Evolutionary conservation across 2,888 invertebrate species (phyloP).

Genomic region (Heliconius ismenius): DNA sequence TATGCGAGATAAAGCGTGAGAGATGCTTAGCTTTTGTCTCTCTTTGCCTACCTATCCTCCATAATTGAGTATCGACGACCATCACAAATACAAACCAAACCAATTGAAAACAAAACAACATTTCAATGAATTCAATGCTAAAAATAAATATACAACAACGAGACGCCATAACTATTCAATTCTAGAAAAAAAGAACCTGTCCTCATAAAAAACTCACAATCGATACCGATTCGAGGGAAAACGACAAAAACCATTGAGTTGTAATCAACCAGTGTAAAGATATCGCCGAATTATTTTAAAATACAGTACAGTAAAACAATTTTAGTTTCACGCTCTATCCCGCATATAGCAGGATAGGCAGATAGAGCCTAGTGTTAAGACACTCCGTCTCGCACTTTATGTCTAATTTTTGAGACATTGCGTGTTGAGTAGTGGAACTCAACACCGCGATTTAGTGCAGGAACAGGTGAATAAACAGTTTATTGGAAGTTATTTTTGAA

Average conservation of each 20-base stretch:
- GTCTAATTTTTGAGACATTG: background rate
- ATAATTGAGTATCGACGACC: background rate
- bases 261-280: constrained; percentile 15
- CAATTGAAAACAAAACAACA: constrained; percentile 8
- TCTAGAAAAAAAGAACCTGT: constrained; percentile 31
- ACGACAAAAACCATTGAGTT: constrained; percentile 20
- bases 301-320: background rate
- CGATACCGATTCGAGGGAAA: constrained; percentile 19
- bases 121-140: constrained; percentile 32
- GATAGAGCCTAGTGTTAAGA: no score
- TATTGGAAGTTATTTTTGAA: no score
- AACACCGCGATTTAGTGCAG: no score
- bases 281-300: background rate
- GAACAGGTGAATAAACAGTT: no score
- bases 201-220: constrained; percentile 28
- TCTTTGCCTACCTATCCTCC: background rate
- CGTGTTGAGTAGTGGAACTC: no score
- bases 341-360: no score
- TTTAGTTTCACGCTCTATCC: no score
- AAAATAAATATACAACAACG: constrained; percentile 25
- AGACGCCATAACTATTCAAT: constrained; percentile 37
- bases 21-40: constrained; percentile 24
- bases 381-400: background rate
- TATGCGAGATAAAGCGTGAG: no score
- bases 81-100: background rate